Evolutionary conservation across 2,888 invertebrate species (phyloP), one percentile per base, ranked within the genome.

Genomic region (Agrochola macilenta): DNA sequence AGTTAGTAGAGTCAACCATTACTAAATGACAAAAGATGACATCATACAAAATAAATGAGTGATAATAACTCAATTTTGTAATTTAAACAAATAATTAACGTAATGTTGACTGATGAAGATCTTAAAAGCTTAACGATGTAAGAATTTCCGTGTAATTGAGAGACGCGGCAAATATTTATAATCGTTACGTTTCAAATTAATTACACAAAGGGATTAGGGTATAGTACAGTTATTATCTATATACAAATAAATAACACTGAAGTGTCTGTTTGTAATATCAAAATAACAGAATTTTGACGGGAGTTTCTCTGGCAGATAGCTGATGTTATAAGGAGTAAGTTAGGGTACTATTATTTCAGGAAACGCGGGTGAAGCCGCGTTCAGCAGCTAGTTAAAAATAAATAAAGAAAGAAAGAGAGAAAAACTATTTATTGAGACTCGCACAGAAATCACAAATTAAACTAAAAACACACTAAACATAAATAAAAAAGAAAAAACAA

Each of bases 81-180:
- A 71, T 68, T 76, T 58, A 76, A 77, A 84, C 65, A 84, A 84
- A 81, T 81, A 69, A 84, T 70, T 60, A 74, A 57, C 70, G 72
- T 52, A 65, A 83, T 64, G 80, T 81, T 78, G 84, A 81, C 81
- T 73, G 64, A 84, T 78, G 72, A 77, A 84, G 69, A 70, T 72
- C 77, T 69, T 84, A 75, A 78, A 81, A 78, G 81, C 84, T 69
- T 74, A 74, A 60, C 61, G 79, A 79, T 83, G 82, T 83, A 26
- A 73, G 79, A 73, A 76, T 83, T 79, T 75, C 58, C 69, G 61
- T 70, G 63, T 76, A 82, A 83, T 82, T 75, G 57, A 79, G 74
- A 75, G 60, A 26, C 65, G 61, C 12, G 57, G 12, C 63, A 76
- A 83, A 83, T 74, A 83, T 82, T 79, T 82, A 69, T 68, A 61